Percentiles rank a stretch among this genome's conserved stretches.
Evolutionary conservation across 2,888 invertebrate species (phyloP).

Genomic region (Pherbina coryleti): DNA sequence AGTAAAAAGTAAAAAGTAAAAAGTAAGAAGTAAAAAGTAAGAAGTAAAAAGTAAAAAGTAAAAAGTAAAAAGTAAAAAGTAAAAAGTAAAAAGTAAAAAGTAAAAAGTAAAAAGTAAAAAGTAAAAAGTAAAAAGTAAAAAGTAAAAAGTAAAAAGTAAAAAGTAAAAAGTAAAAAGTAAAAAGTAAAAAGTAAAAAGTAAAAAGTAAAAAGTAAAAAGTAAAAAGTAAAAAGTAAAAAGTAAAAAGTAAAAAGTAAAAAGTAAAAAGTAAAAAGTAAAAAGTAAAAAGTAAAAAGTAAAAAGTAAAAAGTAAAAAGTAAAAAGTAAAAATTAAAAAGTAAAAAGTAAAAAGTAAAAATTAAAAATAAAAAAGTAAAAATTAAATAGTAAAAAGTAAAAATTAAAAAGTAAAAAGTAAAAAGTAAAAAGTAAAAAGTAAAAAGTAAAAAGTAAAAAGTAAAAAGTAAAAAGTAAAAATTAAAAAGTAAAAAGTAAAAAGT

Average conservation of each 20-base stretch:
- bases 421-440: constrained; percentile 17
- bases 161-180: no score
- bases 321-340: neutral
- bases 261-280: neutral
- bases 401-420: neutral
- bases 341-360: neutral
- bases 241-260: neutral
- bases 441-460: constrained; percentile 12
- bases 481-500: neutral
- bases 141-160: no score
- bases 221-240: no score
- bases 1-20: no score
- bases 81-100: no score
- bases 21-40: no score
- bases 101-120: no score
- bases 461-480: neutral
- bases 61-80: no score
- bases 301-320: neutral
- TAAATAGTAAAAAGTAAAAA: neutral
- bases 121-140: no score
- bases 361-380: neutral
- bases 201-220: no score
- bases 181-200: no score
- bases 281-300: neutral
- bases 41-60: no score